Conservation (phyloP, 1,140 invertebrate genomes). For the Drosophila pachea region DNA sequence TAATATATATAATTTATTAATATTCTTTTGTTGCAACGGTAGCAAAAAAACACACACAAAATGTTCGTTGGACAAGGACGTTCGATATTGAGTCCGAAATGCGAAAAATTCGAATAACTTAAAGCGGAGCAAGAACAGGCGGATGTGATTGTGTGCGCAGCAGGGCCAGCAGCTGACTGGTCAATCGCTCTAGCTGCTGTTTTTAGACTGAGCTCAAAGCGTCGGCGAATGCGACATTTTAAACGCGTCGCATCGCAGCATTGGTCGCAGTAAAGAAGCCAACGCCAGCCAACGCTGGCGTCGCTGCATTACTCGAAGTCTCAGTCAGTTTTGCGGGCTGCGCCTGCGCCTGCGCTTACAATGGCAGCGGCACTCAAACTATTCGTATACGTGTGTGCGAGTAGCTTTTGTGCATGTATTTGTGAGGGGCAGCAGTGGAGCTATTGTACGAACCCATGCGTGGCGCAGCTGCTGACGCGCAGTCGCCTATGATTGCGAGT, state of each 20-base stretch:
- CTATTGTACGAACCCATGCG: conserved; percentile 6
- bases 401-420: neutral
- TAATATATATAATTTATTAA: neutral
- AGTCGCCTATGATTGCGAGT: neutral
- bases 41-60: neutral
- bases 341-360: conserved; percentile 20
- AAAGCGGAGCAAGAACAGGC: neutral
- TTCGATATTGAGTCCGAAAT: conserved; percentile 6
- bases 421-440: conserved; percentile 6
- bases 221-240: conserved; percentile 60
- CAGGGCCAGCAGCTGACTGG: conserved; percentile 1
- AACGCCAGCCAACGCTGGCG: conserved; percentile 17
- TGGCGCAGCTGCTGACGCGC: conserved; percentile 15
- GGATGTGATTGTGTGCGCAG: conserved; percentile 21
- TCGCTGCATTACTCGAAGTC: conserved; percentile 7
- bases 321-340: conserved; percentile 4
- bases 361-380: neutral
- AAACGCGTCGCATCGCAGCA: conserved; percentile 44
- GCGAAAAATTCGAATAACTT: conserved; percentile 18
- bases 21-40: neutral
- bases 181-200: conserved; percentile 52
- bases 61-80: too few relatives aligned
- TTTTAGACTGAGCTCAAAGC: conserved; percentile 62
- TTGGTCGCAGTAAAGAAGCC: conserved; percentile 10
- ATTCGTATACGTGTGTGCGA: conserved; percentile 1